Conservation (phyloP, 2,113 vertebrate species). For the Puffinus mauretanicus region DNA sequence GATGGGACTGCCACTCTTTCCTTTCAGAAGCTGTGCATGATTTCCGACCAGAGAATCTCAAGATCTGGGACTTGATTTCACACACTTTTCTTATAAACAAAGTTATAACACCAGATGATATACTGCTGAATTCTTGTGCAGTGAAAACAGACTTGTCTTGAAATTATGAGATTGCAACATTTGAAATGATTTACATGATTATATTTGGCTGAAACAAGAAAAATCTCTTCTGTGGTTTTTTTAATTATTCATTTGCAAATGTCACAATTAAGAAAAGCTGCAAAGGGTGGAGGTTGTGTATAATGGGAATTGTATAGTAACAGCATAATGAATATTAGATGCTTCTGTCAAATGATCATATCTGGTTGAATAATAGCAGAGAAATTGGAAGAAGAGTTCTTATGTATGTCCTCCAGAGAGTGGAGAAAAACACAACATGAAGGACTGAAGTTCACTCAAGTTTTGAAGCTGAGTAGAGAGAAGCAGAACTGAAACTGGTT, state of each 20-base stretch:
- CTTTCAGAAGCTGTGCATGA: background rate
- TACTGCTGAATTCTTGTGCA: background rate
- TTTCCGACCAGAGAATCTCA: background rate
- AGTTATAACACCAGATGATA: background rate
- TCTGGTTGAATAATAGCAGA: background rate
- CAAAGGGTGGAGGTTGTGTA: background rate
- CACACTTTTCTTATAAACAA: background rate
- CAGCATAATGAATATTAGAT: background rate
- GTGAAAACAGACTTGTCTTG: background rate
- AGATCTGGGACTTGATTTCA: background rate
- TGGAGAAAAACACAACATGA: background rate
- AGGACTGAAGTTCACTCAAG: background rate
- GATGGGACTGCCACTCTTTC: background rate
- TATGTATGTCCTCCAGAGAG: background rate
- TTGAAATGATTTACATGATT: background rate
- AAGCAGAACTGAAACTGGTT: background rate
- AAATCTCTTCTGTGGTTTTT: background rate
- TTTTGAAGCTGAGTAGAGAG: background rate
- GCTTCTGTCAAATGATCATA: background rate
- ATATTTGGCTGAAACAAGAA: background rate
- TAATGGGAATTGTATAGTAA: background rate
- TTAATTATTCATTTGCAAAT: slow-evolving; percentile 11
- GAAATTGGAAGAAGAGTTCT: background rate
- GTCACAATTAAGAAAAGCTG: background rate
- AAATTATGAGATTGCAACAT: background rate